These are phyloP conservation scores for Acleris holmiana DNA, from an alignment of 2,888 invertebrate genomes.

Conservation along the genomic window DNA sequence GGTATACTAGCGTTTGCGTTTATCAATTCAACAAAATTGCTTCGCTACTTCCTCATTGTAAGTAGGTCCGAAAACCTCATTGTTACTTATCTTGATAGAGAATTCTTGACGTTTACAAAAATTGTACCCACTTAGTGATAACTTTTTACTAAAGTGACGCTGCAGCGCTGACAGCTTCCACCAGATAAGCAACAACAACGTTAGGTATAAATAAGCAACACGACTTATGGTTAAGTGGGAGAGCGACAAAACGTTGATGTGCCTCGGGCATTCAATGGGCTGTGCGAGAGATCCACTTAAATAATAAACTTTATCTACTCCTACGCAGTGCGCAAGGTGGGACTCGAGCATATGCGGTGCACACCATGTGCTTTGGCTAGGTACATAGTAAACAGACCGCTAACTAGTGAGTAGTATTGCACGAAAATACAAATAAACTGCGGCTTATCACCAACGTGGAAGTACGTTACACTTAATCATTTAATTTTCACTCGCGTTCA, in stretches of 20 bases:
- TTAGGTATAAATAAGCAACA: conserved; percentile 25
- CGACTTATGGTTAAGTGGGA: conserved; percentile 7
- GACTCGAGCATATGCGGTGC: conserved; percentile 49
- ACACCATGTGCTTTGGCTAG: conserved; percentile 57
- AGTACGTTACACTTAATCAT: conserved; percentile 46
- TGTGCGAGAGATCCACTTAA: conserved; percentile 18
- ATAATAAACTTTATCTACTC: conserved; percentile 58
- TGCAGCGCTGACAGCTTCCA: conserved; percentile 10
- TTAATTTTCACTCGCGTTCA: conserved; percentile 53
- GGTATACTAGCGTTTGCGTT: neutral
- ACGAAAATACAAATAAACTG: conserved; percentile 51
- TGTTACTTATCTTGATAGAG: neutral
- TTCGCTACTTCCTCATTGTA: too few species aligned
- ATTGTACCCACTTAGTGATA: neutral
- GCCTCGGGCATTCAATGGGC: conserved; percentile 30
- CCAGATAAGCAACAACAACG: conserved; percentile 19
- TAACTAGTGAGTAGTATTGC: conserved; percentile 42
- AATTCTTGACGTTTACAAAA: conserved; percentile 2
- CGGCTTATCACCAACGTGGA: conserved; percentile 15
- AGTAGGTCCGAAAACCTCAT: neutral
- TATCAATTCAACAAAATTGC: neutral
- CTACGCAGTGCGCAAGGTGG: conserved; percentile 63
- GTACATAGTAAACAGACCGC: conserved; percentile 67
- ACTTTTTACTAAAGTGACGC: neutral
- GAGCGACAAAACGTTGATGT: conserved; percentile 8